Evolutionary conservation across 2,113 vertebrate species (phyloP).

Genomic region (Parotia lawesii): DNA sequence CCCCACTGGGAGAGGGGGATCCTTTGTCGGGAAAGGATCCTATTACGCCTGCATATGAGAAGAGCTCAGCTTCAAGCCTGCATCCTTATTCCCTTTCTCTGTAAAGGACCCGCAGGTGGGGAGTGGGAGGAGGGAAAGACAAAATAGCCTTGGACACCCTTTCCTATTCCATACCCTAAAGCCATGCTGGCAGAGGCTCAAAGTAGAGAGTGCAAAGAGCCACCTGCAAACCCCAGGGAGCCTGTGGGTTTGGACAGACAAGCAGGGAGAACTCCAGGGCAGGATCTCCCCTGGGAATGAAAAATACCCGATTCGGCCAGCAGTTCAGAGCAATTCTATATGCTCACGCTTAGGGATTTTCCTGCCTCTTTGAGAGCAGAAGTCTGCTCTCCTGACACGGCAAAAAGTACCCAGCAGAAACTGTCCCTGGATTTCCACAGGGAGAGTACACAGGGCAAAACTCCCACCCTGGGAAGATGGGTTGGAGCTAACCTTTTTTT

Average conservation of each 20-base stretch:
- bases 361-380: background rate
- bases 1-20: background rate
- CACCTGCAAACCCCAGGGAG: background rate
- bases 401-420: background rate
- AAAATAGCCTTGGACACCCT: background rate
- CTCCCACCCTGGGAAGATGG: background rate
- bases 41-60: background rate
- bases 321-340: background rate
- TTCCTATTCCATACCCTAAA: background rate
- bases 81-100: background rate
- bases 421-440: background rate
- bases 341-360: rapidly evolving
- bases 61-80: background rate
- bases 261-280: background rate
- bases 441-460: background rate
- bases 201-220: background rate
- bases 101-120: background rate
- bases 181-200: background rate
- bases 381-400: background rate
- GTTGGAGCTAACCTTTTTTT: background rate
- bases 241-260: background rate
- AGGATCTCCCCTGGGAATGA: background rate
- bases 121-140: background rate
- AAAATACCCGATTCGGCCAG: rapidly evolving
- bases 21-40: slow-evolving; percentile 24